Evolutionary conservation across 2,113 vertebrate species (phyloP).

Genomic region (Eudyptes chrysolophus): DNA sequence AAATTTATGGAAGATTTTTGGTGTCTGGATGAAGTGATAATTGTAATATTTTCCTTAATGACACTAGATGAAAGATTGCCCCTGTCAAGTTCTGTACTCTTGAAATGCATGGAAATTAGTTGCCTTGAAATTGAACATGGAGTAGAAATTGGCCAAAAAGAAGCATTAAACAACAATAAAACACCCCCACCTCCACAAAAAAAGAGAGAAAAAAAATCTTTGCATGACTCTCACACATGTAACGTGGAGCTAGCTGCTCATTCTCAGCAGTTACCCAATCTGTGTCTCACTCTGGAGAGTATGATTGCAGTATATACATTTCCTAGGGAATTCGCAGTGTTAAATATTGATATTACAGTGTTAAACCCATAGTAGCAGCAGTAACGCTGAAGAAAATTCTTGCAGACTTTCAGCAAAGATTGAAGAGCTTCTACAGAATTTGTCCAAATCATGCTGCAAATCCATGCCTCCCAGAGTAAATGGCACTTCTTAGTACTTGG

Average conservation of each 20-base stretch:
- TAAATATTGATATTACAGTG: not conserved
- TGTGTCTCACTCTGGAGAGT: not conserved
- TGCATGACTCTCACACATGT: not conserved
- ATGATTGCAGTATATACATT: not conserved
- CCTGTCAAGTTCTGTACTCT: not conserved
- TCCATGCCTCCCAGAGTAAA: conserved; percentile 12
- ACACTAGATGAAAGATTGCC: not conserved
- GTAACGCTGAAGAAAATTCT: not conserved
- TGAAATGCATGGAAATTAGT: not conserved
- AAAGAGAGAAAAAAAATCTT: not conserved
- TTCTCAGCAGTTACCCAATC: not conserved
- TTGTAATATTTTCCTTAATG: not conserved
- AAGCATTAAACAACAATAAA: not conserved
- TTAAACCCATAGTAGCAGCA: not conserved
- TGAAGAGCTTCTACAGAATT: conserved; percentile 27
- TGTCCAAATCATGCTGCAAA: conserved; percentile 24
- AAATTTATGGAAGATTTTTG: not conserved
- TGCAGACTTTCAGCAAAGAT: not conserved
- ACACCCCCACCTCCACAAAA: not conserved
- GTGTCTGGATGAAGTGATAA: not conserved
- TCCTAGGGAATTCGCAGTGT: not conserved
- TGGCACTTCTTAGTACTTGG: conserved; percentile 50
- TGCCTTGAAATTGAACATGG: not conserved
- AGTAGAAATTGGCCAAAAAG: not conserved
- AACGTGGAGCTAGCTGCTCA: not conserved